These are phyloP conservation scores for Hemichromis elongatus DNA, from an alignment of 2,113 vertebrate genomes.

Conservation along the genomic window DNA sequence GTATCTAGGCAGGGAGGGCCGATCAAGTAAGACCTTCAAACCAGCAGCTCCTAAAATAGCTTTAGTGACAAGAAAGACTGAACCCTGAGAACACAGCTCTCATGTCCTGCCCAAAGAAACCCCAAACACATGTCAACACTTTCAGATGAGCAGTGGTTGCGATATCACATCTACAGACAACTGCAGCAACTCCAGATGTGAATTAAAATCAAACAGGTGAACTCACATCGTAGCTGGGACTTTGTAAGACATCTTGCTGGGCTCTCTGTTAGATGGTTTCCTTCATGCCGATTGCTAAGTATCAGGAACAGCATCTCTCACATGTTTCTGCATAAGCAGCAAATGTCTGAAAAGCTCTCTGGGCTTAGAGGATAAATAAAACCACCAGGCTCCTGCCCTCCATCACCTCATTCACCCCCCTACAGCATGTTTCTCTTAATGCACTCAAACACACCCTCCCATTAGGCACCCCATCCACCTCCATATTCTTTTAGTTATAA, in stretches of 20 bases:
- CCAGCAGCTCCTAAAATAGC: constrained; percentile 48
- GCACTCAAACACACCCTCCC: background rate
- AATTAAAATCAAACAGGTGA: background rate
- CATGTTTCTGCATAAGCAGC: constrained; percentile 54
- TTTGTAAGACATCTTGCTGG: background rate
- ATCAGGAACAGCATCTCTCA: constrained; percentile 36
- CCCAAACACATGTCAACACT: constrained; percentile 11
- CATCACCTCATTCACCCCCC: background rate
- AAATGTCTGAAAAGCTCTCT: constrained; percentile 55
- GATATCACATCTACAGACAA: background rate
- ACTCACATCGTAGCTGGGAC: background rate
- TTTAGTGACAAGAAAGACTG: constrained; percentile 7
- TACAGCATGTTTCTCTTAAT: background rate
- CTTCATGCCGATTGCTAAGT: constrained; percentile 13
- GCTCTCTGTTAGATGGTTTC: background rate
- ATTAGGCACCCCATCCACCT: background rate
- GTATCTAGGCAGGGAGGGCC: constrained; percentile 14
- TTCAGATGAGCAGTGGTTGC: background rate
- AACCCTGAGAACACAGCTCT: background rate
- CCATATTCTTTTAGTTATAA: background rate
- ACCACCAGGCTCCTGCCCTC: background rate
- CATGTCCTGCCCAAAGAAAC: background rate
- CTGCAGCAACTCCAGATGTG: background rate
- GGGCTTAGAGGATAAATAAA: constrained; percentile 71
- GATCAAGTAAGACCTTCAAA: constrained; percentile 7